Percentiles rank a stretch among this genome's conserved stretches.
Conservation (phyloP, 2,113 vertebrate species). For the Echinops telfairi region DNA sequence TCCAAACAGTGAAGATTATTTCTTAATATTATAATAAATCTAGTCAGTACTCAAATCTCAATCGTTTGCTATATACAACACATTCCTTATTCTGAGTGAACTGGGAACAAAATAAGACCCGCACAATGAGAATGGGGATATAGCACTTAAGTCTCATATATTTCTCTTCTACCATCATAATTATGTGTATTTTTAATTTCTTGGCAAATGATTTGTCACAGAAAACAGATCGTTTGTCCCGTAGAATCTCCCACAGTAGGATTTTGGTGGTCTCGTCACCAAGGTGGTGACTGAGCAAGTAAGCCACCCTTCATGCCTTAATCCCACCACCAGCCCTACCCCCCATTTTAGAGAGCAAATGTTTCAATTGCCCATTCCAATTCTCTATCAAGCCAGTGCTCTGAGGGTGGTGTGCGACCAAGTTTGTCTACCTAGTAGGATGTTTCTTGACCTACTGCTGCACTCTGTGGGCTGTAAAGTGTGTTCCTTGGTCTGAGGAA, state of each 20-base stretch:
- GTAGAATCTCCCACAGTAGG: neutral
- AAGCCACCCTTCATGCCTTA: too few relatives aligned
- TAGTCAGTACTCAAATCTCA: neutral
- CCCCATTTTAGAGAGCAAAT: too few relatives aligned
- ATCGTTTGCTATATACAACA: constrained; percentile 33
- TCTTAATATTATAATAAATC: constrained; percentile 54
- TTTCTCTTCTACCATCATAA: neutral
- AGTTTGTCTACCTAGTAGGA: too few relatives aligned
- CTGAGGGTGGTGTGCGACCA: too few relatives aligned
- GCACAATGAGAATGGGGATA: neutral
- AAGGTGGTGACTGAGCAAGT: neutral
- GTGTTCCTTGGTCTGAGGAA: too few relatives aligned
- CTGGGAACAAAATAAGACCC: neutral
- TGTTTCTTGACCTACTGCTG: too few relatives aligned
- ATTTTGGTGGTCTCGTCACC: neutral
- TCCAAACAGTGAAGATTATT: constrained; percentile 1
- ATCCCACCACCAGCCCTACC: too few relatives aligned
- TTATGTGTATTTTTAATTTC: neutral
- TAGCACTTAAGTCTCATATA: neutral
- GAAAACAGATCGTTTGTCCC: neutral
- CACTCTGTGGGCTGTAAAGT: too few relatives aligned
- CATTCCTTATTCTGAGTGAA: neutral
- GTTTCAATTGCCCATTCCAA: too few relatives aligned
- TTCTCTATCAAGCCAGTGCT: too few relatives aligned
- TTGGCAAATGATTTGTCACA: constrained; percentile 26